These are phyloP conservation scores for Spatula versicolor DNA, from an alignment of 2,797 vertebrate genomes.

Conservation along the genomic window DNA sequence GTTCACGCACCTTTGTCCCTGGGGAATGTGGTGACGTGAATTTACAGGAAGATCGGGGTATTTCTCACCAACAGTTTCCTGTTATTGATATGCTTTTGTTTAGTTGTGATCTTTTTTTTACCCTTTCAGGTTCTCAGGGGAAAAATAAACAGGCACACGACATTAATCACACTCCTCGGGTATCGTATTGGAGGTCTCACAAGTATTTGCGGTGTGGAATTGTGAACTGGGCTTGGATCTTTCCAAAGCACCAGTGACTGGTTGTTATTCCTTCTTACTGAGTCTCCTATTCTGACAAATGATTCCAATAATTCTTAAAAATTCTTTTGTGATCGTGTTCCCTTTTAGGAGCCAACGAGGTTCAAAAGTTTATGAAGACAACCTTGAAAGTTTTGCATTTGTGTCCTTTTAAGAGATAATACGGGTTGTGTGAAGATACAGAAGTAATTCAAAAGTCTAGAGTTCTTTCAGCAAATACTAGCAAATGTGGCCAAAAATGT, in stretches of 20 bases:
- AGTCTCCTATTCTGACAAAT: conserved; percentile 43
- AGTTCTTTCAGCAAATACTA: neutral
- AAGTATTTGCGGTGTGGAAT: conserved; percentile 43
- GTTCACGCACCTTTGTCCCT: conserved; percentile 95
- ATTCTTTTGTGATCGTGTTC: neutral
- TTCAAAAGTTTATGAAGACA: conserved; percentile 49
- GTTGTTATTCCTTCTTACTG: conserved; percentile 69
- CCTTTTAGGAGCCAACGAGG: neutral
- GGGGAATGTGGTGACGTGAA: conserved; percentile 93
- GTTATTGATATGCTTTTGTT: conserved; percentile 99
- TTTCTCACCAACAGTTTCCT: conserved; percentile 99
- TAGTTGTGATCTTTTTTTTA: conserved; percentile 87
- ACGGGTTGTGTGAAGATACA: accelerated
- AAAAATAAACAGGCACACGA: conserved; percentile 84
- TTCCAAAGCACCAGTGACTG: conserved; percentile 30
- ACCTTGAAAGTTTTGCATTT: neutral
- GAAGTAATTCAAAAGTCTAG: neutral
- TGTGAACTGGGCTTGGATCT: conserved; percentile 24
- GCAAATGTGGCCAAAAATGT: neutral
- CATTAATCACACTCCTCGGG: conserved; percentile 69
- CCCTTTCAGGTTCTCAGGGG: conserved; percentile 91
- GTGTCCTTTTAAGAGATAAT: neutral
- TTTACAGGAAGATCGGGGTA: conserved; percentile 94
- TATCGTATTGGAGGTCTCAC: conserved; percentile 69
- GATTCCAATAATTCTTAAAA: conserved; percentile 30